Base-by-base conservation (phyloP, 2,113 vertebrate species). In the Cyprinodon brontotheroides region DNA sequence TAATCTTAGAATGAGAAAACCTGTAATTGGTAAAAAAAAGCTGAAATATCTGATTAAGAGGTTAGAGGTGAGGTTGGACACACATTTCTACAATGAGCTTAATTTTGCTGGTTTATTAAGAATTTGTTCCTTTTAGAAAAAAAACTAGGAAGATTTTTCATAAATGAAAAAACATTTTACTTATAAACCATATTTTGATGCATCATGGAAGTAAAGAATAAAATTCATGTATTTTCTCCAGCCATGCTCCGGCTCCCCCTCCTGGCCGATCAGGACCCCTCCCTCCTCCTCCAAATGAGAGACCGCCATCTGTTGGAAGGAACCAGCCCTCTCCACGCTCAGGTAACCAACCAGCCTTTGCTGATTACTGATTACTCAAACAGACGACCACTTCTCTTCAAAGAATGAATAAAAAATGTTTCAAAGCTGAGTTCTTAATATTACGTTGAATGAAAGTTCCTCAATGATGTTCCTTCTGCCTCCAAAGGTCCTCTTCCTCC, bases 401-500 rank as follows among this genome's bases (percentile, higher is more conserved):
- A 41, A 37, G 10, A 8, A 48, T 39, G 37, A 60, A 66, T 65
- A 22, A 48, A 9, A 70, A 3, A 75, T 12, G 36, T 39, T 61
- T 7, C 10, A 57, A 7, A 57, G n/a, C 9, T 9, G 6, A 7
- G 50, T 53, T 53, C 4, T 53, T 53, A 4, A 50, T 50, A 2
- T 45, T 29, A 29, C 5, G 17, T 57, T 53, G 20, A n/a, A 57
- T 57, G 41, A 4, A 4, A 41, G 50, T 29, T 29, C 1, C 1
- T 29, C 29, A 57, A 57, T 9, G 9, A 57, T 6, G n/a, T 57
- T 57, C 50, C 43, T 50, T 71, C 7, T 65, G 0, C 39, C 50
- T 57, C 38, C 72, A 80, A 59, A 99, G 97, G 97, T n/a, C 96
- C 95, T 40, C 95, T 97, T 73, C 98, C 96, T 1, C 98, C 94